phyloP scores from a whole-genome alignment of 2,797 vertebrate species.

The Aselliscus stoliczkanus region DNA sequence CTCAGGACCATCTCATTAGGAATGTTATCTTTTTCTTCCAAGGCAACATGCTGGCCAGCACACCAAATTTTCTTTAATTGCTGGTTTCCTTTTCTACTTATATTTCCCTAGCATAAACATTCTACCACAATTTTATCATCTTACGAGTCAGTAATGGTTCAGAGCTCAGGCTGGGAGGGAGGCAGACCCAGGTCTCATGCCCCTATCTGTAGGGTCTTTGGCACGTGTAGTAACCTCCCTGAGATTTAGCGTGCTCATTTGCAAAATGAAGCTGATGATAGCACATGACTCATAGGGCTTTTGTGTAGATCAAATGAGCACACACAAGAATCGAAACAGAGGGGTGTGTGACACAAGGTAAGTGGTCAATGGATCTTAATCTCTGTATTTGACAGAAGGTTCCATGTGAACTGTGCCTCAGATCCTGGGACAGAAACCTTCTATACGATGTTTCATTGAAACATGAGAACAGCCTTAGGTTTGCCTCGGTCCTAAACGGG shows the following conservation, averaged over 20 bases:
- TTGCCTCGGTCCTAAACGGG: background rate
- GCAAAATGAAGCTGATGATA: background rate
- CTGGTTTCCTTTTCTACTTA: conserved; percentile 35
- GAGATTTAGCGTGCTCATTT: background rate
- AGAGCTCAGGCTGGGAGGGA: background rate
- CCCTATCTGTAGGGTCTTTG: background rate
- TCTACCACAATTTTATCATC: background rate
- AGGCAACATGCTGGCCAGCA: conserved; percentile 56
- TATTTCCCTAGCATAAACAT: background rate
- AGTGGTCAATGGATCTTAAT: background rate
- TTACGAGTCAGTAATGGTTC: background rate
- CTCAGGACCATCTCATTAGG: conserved; percentile 55
- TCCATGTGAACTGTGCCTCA: fast-evolving
- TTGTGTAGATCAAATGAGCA: background rate
- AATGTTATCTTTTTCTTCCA: conserved; percentile 28
- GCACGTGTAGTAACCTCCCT: background rate
- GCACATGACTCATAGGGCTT: background rate
- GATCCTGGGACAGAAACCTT: background rate
- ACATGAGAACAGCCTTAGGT: background rate
- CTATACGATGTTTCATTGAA: background rate
- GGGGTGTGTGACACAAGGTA: fast-evolving
- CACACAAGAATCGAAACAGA: fast-evolving
- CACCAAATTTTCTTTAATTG: conserved; percentile 52
- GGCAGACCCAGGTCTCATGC: background rate
- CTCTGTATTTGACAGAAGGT: background rate